phyloP scores from a whole-genome alignment of 2,113 vertebrate genomes.

The Shinisaurus crocodilurus region DNA sequence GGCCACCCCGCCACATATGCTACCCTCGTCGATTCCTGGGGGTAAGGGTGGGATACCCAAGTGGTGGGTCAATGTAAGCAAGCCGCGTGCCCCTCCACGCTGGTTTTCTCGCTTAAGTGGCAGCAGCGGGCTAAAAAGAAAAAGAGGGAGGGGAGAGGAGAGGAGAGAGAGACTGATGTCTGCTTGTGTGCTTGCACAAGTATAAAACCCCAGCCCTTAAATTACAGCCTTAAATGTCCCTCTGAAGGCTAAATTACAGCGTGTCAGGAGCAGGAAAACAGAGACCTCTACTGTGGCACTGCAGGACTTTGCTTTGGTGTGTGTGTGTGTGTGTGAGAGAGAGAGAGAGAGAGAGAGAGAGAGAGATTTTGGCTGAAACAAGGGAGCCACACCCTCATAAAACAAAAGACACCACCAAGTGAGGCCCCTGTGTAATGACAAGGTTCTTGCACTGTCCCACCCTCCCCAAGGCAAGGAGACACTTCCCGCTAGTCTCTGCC shows the following conservation, averaged over 20 bases:
- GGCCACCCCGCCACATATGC: background rate
- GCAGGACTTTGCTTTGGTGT: background rate
- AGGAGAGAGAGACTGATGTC: background rate
- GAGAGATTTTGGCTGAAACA: background rate
- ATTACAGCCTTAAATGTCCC: background rate
- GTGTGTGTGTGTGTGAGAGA: background rate
- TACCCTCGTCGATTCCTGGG: background rate
- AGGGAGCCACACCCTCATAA: background rate
- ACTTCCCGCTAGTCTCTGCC: background rate
- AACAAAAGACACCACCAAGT: background rate
- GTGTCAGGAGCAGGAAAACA: background rate
- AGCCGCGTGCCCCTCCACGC: background rate
- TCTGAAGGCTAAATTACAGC: background rate
- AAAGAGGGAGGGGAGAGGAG: background rate
- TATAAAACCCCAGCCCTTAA: background rate
- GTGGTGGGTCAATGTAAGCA: background rate
- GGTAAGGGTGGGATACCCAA: background rate
- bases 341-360: no score
- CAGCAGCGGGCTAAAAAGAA: background rate
- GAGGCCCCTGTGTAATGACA: background rate
- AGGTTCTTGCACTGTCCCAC: no score
- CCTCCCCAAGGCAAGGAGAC: background rate
- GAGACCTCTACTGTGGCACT: background rate
- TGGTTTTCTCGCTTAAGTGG: background rate
- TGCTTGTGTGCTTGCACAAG: background rate